A percentile compares a stretch with the other conserved stretches of the same genome.
phyloP scores from a whole-genome alignment of 2,113 vertebrate species.

The Pelusios castaneus region DNA sequence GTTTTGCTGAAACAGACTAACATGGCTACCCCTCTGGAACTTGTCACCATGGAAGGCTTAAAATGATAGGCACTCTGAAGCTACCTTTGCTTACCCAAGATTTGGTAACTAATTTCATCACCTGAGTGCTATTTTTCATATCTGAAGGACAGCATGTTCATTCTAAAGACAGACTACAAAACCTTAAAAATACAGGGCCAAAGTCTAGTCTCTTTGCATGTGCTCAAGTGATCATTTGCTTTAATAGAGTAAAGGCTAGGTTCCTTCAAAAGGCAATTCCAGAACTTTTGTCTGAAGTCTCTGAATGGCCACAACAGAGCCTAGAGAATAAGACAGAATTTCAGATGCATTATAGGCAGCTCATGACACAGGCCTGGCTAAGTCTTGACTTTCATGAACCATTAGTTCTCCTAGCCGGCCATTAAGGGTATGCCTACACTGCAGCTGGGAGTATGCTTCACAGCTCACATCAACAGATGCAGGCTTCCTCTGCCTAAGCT shows the following conservation, averaged over 20 bases:
- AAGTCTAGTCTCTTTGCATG: not conserved
- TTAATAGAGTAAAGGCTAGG: not conserved
- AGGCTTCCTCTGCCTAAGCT: not conserved
- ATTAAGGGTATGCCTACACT: not conserved
- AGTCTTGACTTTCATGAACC: not conserved
- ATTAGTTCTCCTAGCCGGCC: not conserved
- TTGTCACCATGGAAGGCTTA: too few relatives aligned
- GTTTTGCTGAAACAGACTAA: too few relatives aligned
- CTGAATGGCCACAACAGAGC: not conserved
- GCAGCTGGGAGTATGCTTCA: not conserved
- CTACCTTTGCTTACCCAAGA: not conserved
- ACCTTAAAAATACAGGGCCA: not conserved
- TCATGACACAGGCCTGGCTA: not conserved
- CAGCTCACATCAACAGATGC: not conserved
- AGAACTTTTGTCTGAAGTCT: not conserved
- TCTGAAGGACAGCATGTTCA: not conserved
- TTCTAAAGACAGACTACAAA: not conserved
- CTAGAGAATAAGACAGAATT: not conserved
- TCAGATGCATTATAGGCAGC: not conserved
- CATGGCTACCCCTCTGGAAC: too few relatives aligned
- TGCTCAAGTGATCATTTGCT: not conserved
- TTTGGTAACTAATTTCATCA: not conserved
- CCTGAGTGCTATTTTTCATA: not conserved
- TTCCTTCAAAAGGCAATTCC: not conserved
- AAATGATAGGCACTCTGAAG: not conserved